Conservation (phyloP, 2,888 invertebrate species). For the Agonum fuliginosum region DNA sequence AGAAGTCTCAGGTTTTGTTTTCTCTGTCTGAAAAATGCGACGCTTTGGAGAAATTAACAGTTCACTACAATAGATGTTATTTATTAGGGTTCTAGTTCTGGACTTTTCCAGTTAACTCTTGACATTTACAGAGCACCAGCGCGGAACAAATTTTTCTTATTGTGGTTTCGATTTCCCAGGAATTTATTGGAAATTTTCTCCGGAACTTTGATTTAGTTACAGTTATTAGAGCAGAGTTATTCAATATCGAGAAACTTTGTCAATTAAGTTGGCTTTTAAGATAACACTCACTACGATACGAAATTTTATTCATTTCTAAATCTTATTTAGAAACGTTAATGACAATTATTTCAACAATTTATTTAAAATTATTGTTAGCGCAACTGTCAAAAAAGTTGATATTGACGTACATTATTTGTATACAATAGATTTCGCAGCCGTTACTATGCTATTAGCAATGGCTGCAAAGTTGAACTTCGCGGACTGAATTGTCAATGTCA, state of each 20-base stretch:
- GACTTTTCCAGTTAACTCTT: conserved; percentile 28
- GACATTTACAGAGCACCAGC: conserved; percentile 32
- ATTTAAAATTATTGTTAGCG: no score
- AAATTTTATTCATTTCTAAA: no score
- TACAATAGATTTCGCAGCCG: no score
- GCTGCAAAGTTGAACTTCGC: no score
- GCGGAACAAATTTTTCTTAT: conserved; percentile 19
- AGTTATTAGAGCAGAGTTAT: neutral
- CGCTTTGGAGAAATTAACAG: conserved; percentile 51
- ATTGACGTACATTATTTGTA: no score
- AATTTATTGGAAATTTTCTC: conserved; percentile 6
- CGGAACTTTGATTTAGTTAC: neutral
- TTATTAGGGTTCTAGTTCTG: conserved; percentile 24
- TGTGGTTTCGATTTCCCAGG: conserved; percentile 1
- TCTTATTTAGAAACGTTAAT: no score
- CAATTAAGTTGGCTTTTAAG: neutral
- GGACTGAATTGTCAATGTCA: no score
- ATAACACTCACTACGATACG: no score
- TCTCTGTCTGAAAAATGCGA: conserved; percentile 29
- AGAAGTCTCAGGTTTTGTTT: conserved; percentile 30
- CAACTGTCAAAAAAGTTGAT: no score
- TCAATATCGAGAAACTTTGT: neutral
- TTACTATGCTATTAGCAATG: no score
- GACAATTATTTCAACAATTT: no score
- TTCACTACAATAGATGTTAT: conserved; percentile 47